A percentile compares a stretch with the other conserved stretches of the same genome.
These are phyloP conservation scores for Chondrilla cf. caribensis DNA, from an alignment of 37 sponge, comb jelly and placozoan genomes.

Conservation along the genomic window DNA sequence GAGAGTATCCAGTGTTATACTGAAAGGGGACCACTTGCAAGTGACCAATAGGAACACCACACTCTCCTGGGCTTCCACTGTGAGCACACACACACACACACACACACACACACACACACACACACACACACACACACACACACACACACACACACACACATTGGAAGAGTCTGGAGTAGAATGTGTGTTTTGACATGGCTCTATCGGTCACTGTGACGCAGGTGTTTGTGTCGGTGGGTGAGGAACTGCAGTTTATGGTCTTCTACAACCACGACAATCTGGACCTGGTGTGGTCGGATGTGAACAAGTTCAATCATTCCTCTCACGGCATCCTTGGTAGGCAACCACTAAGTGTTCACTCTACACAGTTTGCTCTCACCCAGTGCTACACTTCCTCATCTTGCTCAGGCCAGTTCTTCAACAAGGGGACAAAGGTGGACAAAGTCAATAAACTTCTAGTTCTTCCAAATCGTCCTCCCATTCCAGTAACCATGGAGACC, in stretches of 20 bases:
- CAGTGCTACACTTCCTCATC: neutral
- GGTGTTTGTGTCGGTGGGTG: too few species aligned
- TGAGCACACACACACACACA: neutral
- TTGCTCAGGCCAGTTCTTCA: conserved; percentile 49
- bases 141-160: too few species aligned
- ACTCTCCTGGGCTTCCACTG: neutral
- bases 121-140: too few species aligned
- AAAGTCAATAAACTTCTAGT: conserved; percentile 28
- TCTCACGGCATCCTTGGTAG: conserved; percentile 2
- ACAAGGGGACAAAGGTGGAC: conserved; percentile 36
- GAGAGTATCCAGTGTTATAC: neutral
- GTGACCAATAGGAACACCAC: neutral
- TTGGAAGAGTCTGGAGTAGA: too few species aligned
- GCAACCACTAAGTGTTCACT: neutral
- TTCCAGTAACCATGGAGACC: neutral
- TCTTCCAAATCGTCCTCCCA: conserved; percentile 16
- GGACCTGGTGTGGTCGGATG: conserved; percentile 3
- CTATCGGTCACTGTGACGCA: too few species aligned
- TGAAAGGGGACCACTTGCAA: neutral
- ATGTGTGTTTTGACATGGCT: too few species aligned
- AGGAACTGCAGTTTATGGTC: neutral
- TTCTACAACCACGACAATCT: neutral
- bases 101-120: too few species aligned
- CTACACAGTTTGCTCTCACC: too few species aligned
- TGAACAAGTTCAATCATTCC: neutral